Base-by-base conservation (phyloP, 2,888 invertebrate genomes). In the Limenitis arthemis region DNA sequence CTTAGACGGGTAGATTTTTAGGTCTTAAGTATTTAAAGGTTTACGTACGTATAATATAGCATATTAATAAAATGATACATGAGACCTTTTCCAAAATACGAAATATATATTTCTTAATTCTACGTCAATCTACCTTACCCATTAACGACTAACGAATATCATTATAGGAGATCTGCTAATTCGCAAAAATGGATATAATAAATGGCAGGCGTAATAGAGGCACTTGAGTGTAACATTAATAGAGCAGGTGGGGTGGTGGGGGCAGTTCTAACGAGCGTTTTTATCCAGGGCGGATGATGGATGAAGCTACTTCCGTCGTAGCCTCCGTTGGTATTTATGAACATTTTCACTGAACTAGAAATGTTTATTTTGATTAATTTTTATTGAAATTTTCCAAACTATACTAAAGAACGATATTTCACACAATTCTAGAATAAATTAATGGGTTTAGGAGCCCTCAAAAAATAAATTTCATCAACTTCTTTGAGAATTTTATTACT, bases 171-270 rank as follows among this genome's bases (percentile, higher is more conserved):
- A 83, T 81, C 76, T 77, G 76, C 77, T 79, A 83, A 83, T 85
- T 85, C 77, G 81, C 72, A 75, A 82, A 83, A 86, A 83, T 80
- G 84, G 81, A 81, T 84, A 84, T 84, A 84, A 84, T 77, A 84
- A 86, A 86, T 82, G 85, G 81, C 77, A 79, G 77, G 70, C 73
- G 82, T 84, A 85, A 86, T 84, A 86, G 82, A 79, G 77, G 82
- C 75, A 76, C 77, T 83, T 79, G 83, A 81, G 85, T 79, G 77
- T 75, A 79, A 78, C 84, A 84, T 84, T 86, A 85, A 85, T 84
- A 86, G 84, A 81, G 80, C 74, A 73, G 75, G 80, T 78, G 79
- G 82, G 78, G 74, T 74, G 68, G 68, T 60, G 60, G 62, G 61
- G 63, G 59, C 61, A 61, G 58, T 61, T 70, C 81, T 86, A 86